A percentile compares a stretch with the other conserved stretches of the same genome.
phyloP scores from a whole-genome alignment of 2,113 vertebrate species.

The Ageneiosus marmoratus region DNA sequence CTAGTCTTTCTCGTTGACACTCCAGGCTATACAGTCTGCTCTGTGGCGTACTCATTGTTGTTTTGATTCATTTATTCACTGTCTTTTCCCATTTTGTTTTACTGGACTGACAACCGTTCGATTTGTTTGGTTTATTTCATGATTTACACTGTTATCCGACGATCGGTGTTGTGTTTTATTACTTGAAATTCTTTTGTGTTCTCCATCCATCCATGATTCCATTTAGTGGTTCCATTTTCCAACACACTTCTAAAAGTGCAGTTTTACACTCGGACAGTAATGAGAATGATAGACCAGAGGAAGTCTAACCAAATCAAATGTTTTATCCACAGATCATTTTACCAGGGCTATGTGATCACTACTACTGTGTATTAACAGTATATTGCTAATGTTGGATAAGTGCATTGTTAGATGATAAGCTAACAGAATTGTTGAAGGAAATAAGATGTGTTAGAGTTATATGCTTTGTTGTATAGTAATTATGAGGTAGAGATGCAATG shows the following conservation, averaged over 20 bases:
- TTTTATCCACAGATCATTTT: slow-evolving; percentile 42
- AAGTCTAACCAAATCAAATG: slow-evolving; percentile 45
- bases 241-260: slow-evolving; percentile 37
- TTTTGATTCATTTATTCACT: slow-evolving; percentile 59
- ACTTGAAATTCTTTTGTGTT: slow-evolving; percentile 47
- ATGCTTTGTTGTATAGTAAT: slow-evolving; percentile 36
- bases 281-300: slow-evolving; percentile 55
- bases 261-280: slow-evolving; percentile 31
- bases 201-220: slow-evolving; percentile 56
- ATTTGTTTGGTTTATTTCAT: slow-evolving; percentile 28
- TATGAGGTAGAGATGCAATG: slow-evolving; percentile 13
- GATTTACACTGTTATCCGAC: slow-evolving; percentile 46
- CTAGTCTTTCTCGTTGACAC: slow-evolving; percentile 48
- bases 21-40: slow-evolving; percentile 61
- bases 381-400: slow-evolving; percentile 12
- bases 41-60: slow-evolving; percentile 68
- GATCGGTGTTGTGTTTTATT: slow-evolving; percentile 56
- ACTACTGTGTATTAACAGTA: slow-evolving; percentile 10
- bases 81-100: background rate
- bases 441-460: slow-evolving; percentile 9
- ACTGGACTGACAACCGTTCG: slow-evolving; percentile 13
- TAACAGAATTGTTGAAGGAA: background rate
- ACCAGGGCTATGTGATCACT: slow-evolving; percentile 23
- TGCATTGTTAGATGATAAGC: slow-evolving; percentile 7
- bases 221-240: slow-evolving; percentile 47